Base-by-base conservation (phyloP, 2,888 invertebrate genomes). In the Lingula anatina region DNA sequence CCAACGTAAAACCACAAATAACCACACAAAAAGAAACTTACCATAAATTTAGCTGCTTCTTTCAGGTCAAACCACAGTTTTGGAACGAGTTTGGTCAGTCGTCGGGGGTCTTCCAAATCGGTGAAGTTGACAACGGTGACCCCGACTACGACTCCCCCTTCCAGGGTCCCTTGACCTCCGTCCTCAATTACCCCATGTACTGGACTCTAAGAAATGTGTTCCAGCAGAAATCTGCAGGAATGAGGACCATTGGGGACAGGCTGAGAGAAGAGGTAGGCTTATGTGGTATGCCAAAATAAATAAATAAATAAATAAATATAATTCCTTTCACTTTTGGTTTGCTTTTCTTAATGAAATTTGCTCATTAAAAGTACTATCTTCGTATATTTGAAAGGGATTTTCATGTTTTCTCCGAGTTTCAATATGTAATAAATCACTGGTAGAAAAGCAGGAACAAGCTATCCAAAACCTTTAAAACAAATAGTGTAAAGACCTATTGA, bases 151-250 rank as follows among this genome's bases (percentile, higher is more conserved):
- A 51, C 9, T 57, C 50, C 1, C 39, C 27, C 1, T 63, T 62
- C 47, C 63, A 63, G 47, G 51, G 56, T 12, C 46, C 53, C 25
- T 40, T 62, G 27, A 54, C 59, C 38, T 40, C 59, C 2, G 47
- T 60, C 0, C 48, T 62, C 35, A 60, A 63, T 49, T 62, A 55
- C 42, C 61, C 61, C 5, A 41, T 56, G 12, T 59, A 50, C 52
- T 51, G 41, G 41, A 46, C 57, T 2, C 25, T 61, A 9, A 46
- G 47, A n/a, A 23, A 47, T 0, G 55, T 53, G 20, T 63, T 60
- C 47, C 50, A 50, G 25, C 43, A 55, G 23, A 47, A 49, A 9
- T 15, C 50, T 20, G 46, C 54, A 7, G n/a, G n/a, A n/a, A 44
- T 55, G 42, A 43, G 26, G 20, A 20, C 23, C 20, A 43, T 55